Base-by-base conservation (phyloP, 2,797 vertebrate species). In the Oreochromis mossambicus region DNA sequence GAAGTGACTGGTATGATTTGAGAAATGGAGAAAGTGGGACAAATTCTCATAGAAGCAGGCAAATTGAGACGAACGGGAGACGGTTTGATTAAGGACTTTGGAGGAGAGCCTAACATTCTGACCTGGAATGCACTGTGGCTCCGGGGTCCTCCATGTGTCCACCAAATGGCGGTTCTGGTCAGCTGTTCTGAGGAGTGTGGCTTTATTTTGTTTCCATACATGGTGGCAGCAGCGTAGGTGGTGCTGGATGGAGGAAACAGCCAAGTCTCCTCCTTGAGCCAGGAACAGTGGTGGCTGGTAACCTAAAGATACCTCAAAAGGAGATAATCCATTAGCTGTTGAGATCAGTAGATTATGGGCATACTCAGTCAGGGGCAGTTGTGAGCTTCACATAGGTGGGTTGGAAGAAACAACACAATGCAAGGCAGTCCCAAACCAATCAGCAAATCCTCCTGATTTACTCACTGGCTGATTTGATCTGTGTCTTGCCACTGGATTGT, bases 1-100 rank as follows among this genome's bases (percentile, higher is more conserved):
- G 63, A 68, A 68, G 63, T 68, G 2, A 68, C 36, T 68, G 36
- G 63, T 41, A 24, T 68, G 36, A 41, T 66, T 66, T 41, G 36
- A 66, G 61, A 66, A 38, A 68, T 24, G 36, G 12, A 21, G 63
- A 68, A 68, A 68, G 7, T 68, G n/a, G 63, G n/a, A 68, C 0
- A 14, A 14, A 41, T 68, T 68, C 36, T 41, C 36, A 68, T 68
- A 24, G 63, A 68, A 68, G n/a, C 63, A 68, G 63, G 36, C 19
- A 21, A 68, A 41, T 41, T 68, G 7, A 66, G 0, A 41, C 0
- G 0, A 66, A 66, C 1, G 12, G 0, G 1, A 63, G 58, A 63
- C n/a, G 19, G 10, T 36, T 63, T 63, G 19, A n/a, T 36, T n/a
- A 36, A 63, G 58, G 58, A 36, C 32, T 63, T 63, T 36, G 58